These are phyloP conservation scores for Gadopsis bispinosus DNA, from an alignment of 2,797 vertebrate genomes.

Conservation along the genomic window DNA sequence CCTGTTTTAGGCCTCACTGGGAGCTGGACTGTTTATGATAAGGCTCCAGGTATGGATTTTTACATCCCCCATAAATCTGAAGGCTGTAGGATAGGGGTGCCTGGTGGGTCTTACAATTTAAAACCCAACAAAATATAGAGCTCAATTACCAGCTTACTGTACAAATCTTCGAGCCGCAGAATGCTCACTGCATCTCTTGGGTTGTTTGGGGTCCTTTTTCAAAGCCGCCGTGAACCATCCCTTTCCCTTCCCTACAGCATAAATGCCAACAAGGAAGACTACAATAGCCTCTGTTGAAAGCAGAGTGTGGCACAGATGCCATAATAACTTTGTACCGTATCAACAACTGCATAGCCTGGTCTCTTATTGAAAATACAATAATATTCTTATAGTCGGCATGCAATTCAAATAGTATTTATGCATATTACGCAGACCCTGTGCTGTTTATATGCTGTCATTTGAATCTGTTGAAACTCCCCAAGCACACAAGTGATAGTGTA, in stretches of 20 bases:
- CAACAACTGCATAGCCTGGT: conserved; percentile 31
- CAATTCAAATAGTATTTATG: conserved; percentile 50
- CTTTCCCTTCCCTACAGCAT: conserved; percentile 19
- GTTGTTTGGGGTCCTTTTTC: conserved; percentile 26
- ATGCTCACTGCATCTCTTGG: conserved; percentile 20
- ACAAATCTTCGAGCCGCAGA: conserved; percentile 48
- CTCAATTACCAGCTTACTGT: conserved; percentile 55
- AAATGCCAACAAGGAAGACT: conserved; percentile 38
- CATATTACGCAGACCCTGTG: conserved; percentile 26
- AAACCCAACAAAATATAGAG: conserved; percentile 58
- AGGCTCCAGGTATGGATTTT: conserved; percentile 65
- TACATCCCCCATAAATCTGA: conserved; percentile 55
- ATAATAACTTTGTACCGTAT: conserved; percentile 30
- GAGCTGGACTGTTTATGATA: conserved; percentile 55
- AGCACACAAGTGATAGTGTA: conserved; percentile 42
- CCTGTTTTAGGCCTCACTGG: conserved; percentile 31
- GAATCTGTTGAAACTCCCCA: conserved; percentile 47
- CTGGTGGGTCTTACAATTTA: conserved; percentile 40
- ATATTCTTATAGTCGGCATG: conserved; percentile 48
- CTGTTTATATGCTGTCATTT: conserved; percentile 40
- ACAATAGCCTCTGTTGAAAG: conserved; percentile 35
- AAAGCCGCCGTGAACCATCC: conserved; percentile 29
- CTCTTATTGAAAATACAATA: conserved; percentile 48
- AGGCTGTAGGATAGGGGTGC: conserved; percentile 15
- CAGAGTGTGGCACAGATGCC: conserved; percentile 15